Evolutionary conservation across 2,113 vertebrate species (phyloP), one percentile per base, ranked within the genome.

Genomic region (Ellobius talpinus): DNA sequence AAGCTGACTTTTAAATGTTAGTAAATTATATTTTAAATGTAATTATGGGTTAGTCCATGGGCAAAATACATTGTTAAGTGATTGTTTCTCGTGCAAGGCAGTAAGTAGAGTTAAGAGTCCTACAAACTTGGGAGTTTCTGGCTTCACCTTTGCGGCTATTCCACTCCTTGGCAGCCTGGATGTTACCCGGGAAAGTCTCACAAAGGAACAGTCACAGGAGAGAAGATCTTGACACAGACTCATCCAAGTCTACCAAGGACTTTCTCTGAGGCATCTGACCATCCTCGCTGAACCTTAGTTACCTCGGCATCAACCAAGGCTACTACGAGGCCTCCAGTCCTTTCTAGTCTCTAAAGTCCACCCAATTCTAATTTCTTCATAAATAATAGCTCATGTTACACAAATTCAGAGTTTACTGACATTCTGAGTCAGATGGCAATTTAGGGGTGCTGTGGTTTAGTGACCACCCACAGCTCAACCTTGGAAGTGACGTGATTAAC

Each of bases 21-120:
- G 78, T 42, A 92, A 92, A 93, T 65, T 65, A n/a, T 10, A 90
- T 36, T 70, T 92, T 45, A 70, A 89, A 90, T 87, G 73, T 52
- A 79, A 74, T 65, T 72, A 14, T 85, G 19, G 17, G 63, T 79
- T 65, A 90, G 8, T 36, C 52, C 19, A 63, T 24, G 31, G 70
- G 6, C 1, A 13, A 77, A 65, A 65, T 36, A 81, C 92, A 36
- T 90, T 92, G 58, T 87, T 39, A 70, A 89, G 86, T 63, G 89
- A 61, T 21, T 31, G 63, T 31, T 90, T 93, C 42, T 85, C 74
- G 33, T 50, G 1, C 31, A 52, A 29, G n/a, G 19, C 33, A 87
- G 61, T 86, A 76, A 87, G 61, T 86, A 76, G 82, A 33, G 23
- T n/a, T 42, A 61, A 65, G 21, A 85, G 29, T 65, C 55, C 50